Percentiles rank a stretch among this genome's conserved stretches.
Evolutionary conservation across 1,140 invertebrate genomes (phyloP).

Genomic region (Penaeus vannamei): DNA sequence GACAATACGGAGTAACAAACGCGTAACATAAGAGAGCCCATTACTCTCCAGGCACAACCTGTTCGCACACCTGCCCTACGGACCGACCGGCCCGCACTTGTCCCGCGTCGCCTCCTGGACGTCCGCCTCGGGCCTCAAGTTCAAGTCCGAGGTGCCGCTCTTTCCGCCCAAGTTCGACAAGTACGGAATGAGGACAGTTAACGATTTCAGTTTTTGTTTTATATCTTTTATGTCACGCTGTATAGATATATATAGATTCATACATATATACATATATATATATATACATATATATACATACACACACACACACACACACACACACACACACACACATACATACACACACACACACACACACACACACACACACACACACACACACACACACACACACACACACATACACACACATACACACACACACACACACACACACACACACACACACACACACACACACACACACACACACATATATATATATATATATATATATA

Average conservation of each 20-base stretch:
- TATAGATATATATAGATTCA: neutral
- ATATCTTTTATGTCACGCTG: neutral
- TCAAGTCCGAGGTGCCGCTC: too few relatives aligned
- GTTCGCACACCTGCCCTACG: too few relatives aligned
- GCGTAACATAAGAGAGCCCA: too few relatives aligned
- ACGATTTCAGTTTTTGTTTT: neutral
- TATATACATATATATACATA: neutral
- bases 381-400: conserved; percentile 26
- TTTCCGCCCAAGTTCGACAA: neutral
- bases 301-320: neutral
- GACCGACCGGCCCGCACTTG: too few relatives aligned
- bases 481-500: conserved; percentile 2
- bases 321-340: conserved; percentile 23
- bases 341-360: conserved; percentile 26
- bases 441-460: conserved; percentile 6
- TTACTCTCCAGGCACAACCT: too few relatives aligned
- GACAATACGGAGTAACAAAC: too few relatives aligned
- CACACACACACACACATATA: conserved; percentile 12
- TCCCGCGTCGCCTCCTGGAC: too few relatives aligned
- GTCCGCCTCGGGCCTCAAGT: too few relatives aligned
- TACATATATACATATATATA: neutral
- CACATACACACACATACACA: conserved; percentile 10
- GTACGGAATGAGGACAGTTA: too few relatives aligned
- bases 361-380: conserved; percentile 37
- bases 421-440: conserved; percentile 5